Conservation (phyloP, 92 coral and sea anemone species). For the Epizoanthus fatuus region DNA sequence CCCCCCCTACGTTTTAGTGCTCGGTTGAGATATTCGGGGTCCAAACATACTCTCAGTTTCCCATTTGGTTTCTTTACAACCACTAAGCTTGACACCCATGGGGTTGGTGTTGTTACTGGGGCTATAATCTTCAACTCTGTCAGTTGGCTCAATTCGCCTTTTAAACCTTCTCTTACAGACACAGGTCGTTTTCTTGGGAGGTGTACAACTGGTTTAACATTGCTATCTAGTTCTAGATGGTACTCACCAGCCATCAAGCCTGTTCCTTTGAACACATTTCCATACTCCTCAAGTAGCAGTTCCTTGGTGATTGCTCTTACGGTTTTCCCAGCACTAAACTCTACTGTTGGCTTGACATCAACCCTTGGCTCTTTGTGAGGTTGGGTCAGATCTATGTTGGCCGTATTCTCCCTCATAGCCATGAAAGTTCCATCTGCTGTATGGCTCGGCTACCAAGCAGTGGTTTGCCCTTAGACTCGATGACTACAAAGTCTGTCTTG, state of each 20-base stretch:
- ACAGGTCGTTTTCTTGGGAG: constrained; percentile 29
- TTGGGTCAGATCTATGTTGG: constrained; percentile 2
- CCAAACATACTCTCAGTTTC: constrained; percentile 12
- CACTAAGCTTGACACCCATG: constrained; percentile 36
- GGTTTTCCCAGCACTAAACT: too few relatives aligned
- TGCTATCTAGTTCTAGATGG: constrained; percentile 2
- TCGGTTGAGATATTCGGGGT: constrained; percentile 2
- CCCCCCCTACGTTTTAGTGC: constrained; percentile 14
- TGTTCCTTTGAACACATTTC: constrained; percentile 15
- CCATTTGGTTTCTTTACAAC: constrained; percentile 25
- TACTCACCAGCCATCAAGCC: constrained; percentile 2
- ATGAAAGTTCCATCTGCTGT: constrained; percentile 38
- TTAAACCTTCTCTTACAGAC: constrained; percentile 3
- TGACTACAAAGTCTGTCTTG: constrained; percentile 41
- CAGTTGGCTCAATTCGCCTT: background rate
- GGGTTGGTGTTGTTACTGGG: constrained; percentile 21
- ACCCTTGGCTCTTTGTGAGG: constrained; percentile 25
- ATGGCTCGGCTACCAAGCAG: constrained; percentile 42
- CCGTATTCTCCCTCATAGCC: background rate
- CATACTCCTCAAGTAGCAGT: constrained; percentile 4
- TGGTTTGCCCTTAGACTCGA: constrained; percentile 25
- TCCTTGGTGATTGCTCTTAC: constrained; percentile 12
- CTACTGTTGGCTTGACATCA: background rate
- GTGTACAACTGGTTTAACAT: constrained; percentile 34
- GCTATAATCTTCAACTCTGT: constrained; percentile 1